Evolutionary conservation across 2,888 invertebrate genomes (phyloP).

Genomic region (Pyrochroa serraticornis): DNA sequence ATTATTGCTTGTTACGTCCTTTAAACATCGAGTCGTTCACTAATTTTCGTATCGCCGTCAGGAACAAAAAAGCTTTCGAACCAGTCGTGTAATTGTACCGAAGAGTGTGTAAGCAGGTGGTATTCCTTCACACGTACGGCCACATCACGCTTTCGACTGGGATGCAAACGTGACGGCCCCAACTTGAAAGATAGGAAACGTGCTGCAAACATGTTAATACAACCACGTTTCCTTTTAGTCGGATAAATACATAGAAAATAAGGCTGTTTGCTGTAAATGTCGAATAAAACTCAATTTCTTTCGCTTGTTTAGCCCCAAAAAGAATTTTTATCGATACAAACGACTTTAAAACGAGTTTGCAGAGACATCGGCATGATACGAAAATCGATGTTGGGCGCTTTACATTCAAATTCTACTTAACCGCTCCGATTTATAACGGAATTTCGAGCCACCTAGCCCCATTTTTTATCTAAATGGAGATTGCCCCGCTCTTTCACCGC

Average conservation of each 20-base stretch:
- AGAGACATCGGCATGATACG: conserved; percentile 21
- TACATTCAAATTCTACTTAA: conserved; percentile 20
- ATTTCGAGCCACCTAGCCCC: conserved; percentile 3
- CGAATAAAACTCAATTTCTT: conserved; percentile 16
- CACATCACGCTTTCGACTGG: not conserved
- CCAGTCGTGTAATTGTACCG: no score
- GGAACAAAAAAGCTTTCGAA: no score
- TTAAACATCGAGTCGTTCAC: no score
- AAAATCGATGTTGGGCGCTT: conserved; percentile 22
- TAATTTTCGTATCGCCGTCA: no score
- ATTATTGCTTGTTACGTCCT: no score
- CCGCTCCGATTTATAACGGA: conserved; percentile 17
- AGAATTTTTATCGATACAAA: conserved; percentile 26
- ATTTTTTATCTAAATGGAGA: no score
- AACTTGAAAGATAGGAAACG: no score
- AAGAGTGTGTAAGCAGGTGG: not conserved
- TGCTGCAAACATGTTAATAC: conserved; percentile 5
- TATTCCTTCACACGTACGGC: conserved; percentile 3
- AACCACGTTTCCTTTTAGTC: not conserved
- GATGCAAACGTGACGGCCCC: conserved; percentile 1
- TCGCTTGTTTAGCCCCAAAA: conserved; percentile 22
- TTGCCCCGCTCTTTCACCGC: no score
- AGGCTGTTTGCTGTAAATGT: conserved; percentile 10
- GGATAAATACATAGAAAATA: not conserved
- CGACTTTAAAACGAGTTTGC: conserved; percentile 22